Evolutionary conservation across 2,888 invertebrate genomes (phyloP).

Genomic region (Epinotia demarniana): DNA sequence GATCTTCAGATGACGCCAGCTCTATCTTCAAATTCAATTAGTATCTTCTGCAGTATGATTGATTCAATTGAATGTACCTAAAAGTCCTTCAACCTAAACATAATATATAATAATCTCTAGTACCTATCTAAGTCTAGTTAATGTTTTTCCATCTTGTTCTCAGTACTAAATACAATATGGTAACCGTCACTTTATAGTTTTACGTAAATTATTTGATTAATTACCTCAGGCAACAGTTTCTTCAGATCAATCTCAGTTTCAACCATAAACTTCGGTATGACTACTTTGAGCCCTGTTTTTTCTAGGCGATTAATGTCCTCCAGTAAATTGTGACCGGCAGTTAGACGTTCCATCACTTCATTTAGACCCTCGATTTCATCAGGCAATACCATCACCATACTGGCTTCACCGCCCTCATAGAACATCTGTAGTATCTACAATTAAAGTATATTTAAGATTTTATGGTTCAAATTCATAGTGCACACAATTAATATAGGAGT

Average conservation of each 20-base stretch:
- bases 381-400: slow-evolving; percentile 88
- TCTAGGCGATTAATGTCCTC: slow-evolving; percentile 66
- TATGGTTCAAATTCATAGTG: too few species aligned
- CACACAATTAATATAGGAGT: too few species aligned
- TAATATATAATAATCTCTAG: too few species aligned
- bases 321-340: slow-evolving; percentile 67
- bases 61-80: too few species aligned
- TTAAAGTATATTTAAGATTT: not conserved
- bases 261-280: slow-evolving; percentile 88
- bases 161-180: too few species aligned
- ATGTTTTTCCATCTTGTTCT: too few species aligned
- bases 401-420: slow-evolving; percentile 85
- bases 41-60: too few species aligned
- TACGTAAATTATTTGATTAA: slow-evolving; percentile 34
- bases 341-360: slow-evolving; percentile 83
- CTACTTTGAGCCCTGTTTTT: slow-evolving; percentile 80
- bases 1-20: too few species aligned
- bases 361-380: slow-evolving; percentile 84
- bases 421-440: slow-evolving; percentile 86
- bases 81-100: too few species aligned
- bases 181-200: too few species aligned
- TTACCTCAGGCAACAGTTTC: slow-evolving; percentile 83
- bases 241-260: slow-evolving; percentile 86
- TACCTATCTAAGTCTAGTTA: too few species aligned
- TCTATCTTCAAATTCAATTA: too few species aligned